Conservation (phyloP, 2,113 vertebrate species). For the Cyprinodon tularosa region DNA sequence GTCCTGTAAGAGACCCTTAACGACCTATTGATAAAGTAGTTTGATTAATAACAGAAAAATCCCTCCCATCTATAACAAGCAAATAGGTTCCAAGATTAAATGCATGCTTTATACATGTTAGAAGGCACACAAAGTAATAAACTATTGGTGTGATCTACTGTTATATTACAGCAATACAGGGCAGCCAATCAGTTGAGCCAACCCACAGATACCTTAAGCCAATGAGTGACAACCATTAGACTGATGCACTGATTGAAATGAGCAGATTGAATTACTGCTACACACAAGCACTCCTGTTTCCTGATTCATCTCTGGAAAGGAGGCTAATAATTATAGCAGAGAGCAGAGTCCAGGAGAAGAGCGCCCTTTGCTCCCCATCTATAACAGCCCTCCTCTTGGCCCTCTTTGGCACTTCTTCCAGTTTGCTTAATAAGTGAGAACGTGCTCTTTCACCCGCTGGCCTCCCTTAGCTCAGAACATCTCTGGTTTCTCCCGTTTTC, state of each 20-base stretch:
- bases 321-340: slow-evolving; percentile 61
- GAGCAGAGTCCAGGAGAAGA: slow-evolving; percentile 51
- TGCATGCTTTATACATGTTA: no score
- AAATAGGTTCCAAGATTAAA: no score
- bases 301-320: slow-evolving; percentile 5
- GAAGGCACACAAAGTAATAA: no score
- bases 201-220: neutral
- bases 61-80: no score
- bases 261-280: neutral
- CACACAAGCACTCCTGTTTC: neutral
- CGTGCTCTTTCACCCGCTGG: slow-evolving; percentile 16
- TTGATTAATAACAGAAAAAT: no score
- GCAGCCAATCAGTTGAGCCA: slow-evolving; percentile 52
- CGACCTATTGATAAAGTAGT: no score
- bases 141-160: no score
- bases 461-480: slow-evolving; percentile 30
- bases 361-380: slow-evolving; percentile 39
- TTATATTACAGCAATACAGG: neutral
- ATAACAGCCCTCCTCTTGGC: slow-evolving; percentile 9
- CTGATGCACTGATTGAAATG: slow-evolving; percentile 44
- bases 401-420: slow-evolving; percentile 34
- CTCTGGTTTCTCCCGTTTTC: slow-evolving; percentile 1
- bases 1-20: no score
- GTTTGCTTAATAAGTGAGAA: slow-evolving; percentile 53
- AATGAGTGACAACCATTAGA: slow-evolving; percentile 23